Percentiles rank a stretch among this genome's conserved stretches.
Evolutionary conservation across 1,140 invertebrate genomes (phyloP).

Genomic region (Drosophila lacertosa): DNA sequence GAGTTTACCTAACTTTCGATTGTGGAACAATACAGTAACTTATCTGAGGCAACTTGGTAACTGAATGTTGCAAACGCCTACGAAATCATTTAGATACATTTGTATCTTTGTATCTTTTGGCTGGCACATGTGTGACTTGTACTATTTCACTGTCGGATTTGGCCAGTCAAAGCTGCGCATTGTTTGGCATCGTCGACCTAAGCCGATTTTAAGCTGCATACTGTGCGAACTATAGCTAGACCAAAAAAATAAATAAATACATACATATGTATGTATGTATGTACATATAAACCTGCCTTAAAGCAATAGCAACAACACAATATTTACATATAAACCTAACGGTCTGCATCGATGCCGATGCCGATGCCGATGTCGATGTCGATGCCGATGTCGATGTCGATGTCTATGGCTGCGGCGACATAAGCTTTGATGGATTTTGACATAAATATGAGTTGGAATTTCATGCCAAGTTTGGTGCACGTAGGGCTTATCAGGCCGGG

Average conservation of each 20-base stretch:
- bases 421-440: slow-evolving; percentile 82
- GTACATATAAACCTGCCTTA: slow-evolving; percentile 1
- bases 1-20: slow-evolving; percentile 42
- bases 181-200: slow-evolving; percentile 57
- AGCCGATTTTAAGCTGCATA: slow-evolving; percentile 49
- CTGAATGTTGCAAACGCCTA: slow-evolving; percentile 3
- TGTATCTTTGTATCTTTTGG: slow-evolving; percentile 40
- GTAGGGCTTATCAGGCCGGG: slow-evolving; percentile 62
- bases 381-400: neutral
- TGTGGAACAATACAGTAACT: neutral
- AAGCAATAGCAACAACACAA: slow-evolving; percentile 1
- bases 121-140: slow-evolving; percentile 36
- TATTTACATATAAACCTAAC: slow-evolving; percentile 47
- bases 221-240: slow-evolving; percentile 32
- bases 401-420: slow-evolving; percentile 47
- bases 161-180: slow-evolving; percentile 57
- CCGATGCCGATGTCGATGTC: neutral
- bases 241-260: neutral
- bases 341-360: slow-evolving; percentile 36
- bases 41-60: neutral
- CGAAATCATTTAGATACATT: slow-evolving; percentile 62
- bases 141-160: slow-evolving; percentile 79
- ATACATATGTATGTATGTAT: no score
- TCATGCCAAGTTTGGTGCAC: slow-evolving; percentile 64
- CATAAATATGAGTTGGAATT: slow-evolving; percentile 81